These are phyloP conservation scores for Epiblema foenella DNA, from an alignment of 2,888 invertebrate genomes.

Conservation along the genomic window DNA sequence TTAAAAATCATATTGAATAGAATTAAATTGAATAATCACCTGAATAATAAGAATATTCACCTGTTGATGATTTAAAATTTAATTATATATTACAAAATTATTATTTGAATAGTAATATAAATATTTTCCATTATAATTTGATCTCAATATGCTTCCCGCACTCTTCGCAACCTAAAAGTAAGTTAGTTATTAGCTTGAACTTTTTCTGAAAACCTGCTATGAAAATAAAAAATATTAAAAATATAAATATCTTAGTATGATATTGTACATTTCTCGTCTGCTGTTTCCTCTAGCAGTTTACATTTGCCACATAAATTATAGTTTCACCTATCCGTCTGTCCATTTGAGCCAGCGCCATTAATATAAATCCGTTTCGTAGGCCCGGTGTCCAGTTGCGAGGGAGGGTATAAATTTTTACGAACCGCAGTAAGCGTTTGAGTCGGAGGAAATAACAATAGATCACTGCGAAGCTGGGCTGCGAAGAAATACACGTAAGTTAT, in stretches of 20 bases:
- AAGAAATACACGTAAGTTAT: slow-evolving; percentile 17
- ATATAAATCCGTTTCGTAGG: slow-evolving; percentile 29
- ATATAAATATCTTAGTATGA: neutral
- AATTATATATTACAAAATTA: no score
- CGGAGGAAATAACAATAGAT: slow-evolving; percentile 36
- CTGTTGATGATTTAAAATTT: neutral
- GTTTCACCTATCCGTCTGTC: slow-evolving; percentile 35
- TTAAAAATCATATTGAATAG: no score
- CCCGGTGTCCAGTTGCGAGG: slow-evolving; percentile 20
- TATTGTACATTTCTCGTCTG: neutral
- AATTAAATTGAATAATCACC: no score
- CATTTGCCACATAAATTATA: slow-evolving; percentile 33
- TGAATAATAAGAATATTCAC: neutral
- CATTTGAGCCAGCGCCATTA: slow-evolving; percentile 34
- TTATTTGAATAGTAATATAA: no score
- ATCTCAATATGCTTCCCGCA: neutral
- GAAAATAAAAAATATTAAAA: no score
- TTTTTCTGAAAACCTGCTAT: no score
- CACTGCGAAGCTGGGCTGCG: slow-evolving; percentile 17
- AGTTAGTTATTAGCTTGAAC: no score
- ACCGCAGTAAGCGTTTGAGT: slow-evolving; percentile 22
- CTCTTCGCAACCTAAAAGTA: no score
- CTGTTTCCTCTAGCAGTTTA: slow-evolving; percentile 16
- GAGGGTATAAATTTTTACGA: slow-evolving; percentile 28
- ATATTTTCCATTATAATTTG: neutral